Evolutionary conservation across 1,140 invertebrate genomes (phyloP).

Genomic region (Cherax destructor): DNA sequence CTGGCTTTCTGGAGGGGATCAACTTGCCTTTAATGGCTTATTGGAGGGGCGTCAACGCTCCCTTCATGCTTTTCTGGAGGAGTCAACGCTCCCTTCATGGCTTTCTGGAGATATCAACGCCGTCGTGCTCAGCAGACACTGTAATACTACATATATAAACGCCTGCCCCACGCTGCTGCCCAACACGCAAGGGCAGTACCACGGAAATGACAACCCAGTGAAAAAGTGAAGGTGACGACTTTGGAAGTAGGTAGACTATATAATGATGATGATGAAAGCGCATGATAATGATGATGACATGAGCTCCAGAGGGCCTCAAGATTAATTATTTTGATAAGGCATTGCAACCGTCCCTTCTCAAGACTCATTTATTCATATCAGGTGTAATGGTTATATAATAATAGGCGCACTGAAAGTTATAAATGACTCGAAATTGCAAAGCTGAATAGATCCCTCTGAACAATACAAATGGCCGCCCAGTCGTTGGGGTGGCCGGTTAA

Average conservation of each 20-base stretch:
- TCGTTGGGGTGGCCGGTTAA: constrained; percentile 4
- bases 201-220: constrained; percentile 43
- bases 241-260: background rate
- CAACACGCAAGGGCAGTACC: constrained; percentile 21
- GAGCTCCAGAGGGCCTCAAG: constrained; percentile 24
- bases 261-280: constrained; percentile 35
- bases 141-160: constrained; percentile 52
- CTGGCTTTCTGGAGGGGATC: no score
- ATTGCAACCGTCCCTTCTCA: constrained; percentile 36
- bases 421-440: constrained; percentile 65
- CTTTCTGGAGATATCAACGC: no score
- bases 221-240: background rate
- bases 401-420: constrained; percentile 66
- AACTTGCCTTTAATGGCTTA: no score
- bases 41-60: no score
- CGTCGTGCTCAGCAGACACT: background rate
- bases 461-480: constrained; percentile 50
- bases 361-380: constrained; percentile 65
- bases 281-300: background rate
- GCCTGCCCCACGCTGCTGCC: constrained; percentile 16
- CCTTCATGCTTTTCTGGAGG: no score
- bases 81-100: no score
- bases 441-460: constrained; percentile 57
- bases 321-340: constrained; percentile 70
- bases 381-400: constrained; percentile 70